Conservation (phyloP, 1,140 invertebrate genomes). For the Probaryconus sp. region DNA sequence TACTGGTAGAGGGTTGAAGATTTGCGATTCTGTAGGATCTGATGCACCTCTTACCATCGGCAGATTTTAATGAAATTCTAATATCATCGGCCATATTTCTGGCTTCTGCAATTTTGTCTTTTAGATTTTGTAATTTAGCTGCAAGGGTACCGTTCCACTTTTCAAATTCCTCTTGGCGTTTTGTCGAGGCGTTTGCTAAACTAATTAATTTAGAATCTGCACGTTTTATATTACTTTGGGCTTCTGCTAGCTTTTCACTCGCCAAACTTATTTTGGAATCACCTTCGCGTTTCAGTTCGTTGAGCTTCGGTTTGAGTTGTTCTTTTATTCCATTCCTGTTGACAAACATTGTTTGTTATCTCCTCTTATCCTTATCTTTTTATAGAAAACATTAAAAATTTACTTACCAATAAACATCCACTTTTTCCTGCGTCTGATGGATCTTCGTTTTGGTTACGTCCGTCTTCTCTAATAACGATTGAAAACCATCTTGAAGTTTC, state of each 20-base stretch:
- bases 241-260: slow-evolving; percentile 78
- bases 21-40: slow-evolving; percentile 84
- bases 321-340: slow-evolving; percentile 68
- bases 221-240: slow-evolving; percentile 79
- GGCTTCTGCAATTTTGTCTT: slow-evolving; percentile 86
- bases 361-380: no score
- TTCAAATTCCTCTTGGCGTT: slow-evolving; percentile 80
- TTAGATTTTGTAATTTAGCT: slow-evolving; percentile 82
- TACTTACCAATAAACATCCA: slow-evolving; percentile 50
- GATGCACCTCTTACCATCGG: slow-evolving; percentile 82
- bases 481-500: slow-evolving; percentile 48
- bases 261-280: slow-evolving; percentile 79
- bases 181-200: slow-evolving; percentile 77
- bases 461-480: slow-evolving; percentile 2
- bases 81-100: slow-evolving; percentile 90
- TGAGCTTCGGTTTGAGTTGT: slow-evolving; percentile 76
- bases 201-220: slow-evolving; percentile 79
- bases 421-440: slow-evolving; percentile 24
- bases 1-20: slow-evolving; percentile 84
- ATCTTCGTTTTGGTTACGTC: slow-evolving; percentile 53
- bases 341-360: no score
- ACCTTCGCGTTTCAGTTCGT: slow-evolving; percentile 79
- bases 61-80: slow-evolving; percentile 85
- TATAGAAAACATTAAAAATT: not conserved
- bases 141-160: slow-evolving; percentile 81